phyloP scores from a whole-genome alignment of 1,140 invertebrate genomes.

The Teleopsis dalmanni region DNA sequence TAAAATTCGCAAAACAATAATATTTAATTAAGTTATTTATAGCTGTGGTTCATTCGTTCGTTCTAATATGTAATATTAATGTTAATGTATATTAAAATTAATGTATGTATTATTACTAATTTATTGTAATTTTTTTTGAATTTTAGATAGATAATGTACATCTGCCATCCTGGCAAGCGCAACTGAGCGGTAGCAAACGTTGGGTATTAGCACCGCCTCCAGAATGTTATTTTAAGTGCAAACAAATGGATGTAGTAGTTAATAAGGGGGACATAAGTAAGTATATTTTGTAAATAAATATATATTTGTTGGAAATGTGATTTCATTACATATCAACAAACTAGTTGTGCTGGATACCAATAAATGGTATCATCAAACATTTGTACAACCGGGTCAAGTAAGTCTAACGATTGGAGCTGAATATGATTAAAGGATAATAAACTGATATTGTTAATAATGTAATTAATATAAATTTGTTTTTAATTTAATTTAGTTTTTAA shows the following conservation, averaged over 20 bases:
- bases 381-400: slow-evolving; percentile 74
- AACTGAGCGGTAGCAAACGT: slow-evolving; percentile 73
- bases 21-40: no score
- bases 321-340: neutral
- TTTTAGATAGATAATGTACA: slow-evolving; percentile 81
- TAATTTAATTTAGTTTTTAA: no score
- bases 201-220: slow-evolving; percentile 83
- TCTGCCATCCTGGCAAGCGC: slow-evolving; percentile 91
- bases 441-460: neutral
- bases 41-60: no score
- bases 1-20: no score
- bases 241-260: slow-evolving; percentile 61
- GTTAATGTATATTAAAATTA: neutral
- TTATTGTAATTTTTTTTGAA: slow-evolving; percentile 13
- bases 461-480: neutral
- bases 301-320: neutral
- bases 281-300: neutral
- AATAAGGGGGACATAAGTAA: slow-evolving; percentile 85
- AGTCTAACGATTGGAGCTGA: slow-evolving; percentile 95
- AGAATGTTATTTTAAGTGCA: slow-evolving; percentile 76
- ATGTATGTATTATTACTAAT: neutral
- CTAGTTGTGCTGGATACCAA: slow-evolving; percentile 87
- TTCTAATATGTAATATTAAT: neutral
- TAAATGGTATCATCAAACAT: slow-evolving; percentile 89
- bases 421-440: slow-evolving; percentile 62